Conservation (phyloP, 2,113 vertebrate species). For the Channa argus region DNA sequence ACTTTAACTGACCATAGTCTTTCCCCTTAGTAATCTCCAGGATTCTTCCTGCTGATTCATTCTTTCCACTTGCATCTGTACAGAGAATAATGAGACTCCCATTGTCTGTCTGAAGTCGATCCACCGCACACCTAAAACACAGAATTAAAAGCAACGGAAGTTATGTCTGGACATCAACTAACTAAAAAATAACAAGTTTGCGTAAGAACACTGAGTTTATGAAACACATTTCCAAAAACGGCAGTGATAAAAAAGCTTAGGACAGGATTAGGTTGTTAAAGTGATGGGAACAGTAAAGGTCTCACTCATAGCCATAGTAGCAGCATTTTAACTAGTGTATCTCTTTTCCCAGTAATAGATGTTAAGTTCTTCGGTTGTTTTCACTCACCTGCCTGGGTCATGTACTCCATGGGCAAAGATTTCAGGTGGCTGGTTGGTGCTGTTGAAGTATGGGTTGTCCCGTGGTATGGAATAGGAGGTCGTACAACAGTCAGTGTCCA, state of each 20-base stretch:
- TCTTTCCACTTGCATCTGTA: slow-evolving; percentile 93
- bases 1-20: slow-evolving; percentile 92
- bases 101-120: slow-evolving; percentile 89
- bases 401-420: slow-evolving; percentile 98
- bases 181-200: neutral
- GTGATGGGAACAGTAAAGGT: no score
- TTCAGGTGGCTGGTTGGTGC: slow-evolving; percentile 98
- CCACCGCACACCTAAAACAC: slow-evolving; percentile 91
- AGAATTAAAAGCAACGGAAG: slow-evolving; percentile 15
- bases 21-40: slow-evolving; percentile 94
- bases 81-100: slow-evolving; percentile 94
- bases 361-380: neutral
- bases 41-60: slow-evolving; percentile 92
- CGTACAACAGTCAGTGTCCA: slow-evolving; percentile 90
- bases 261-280: neutral
- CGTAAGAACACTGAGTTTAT: neutral
- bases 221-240: slow-evolving; percentile 4
- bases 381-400: slow-evolving; percentile 95
- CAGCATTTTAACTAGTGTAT: neutral
- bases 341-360: neutral
- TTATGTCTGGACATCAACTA: slow-evolving; percentile 12
- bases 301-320: neutral
- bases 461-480: slow-evolving; percentile 92
- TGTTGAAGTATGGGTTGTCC: slow-evolving; percentile 98
- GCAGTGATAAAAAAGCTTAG: neutral